Evolutionary conservation across 1,140 invertebrate species (phyloP), one percentile per base, ranked within the genome.

Genomic region (Lordiphosa stackelbergi): DNA sequence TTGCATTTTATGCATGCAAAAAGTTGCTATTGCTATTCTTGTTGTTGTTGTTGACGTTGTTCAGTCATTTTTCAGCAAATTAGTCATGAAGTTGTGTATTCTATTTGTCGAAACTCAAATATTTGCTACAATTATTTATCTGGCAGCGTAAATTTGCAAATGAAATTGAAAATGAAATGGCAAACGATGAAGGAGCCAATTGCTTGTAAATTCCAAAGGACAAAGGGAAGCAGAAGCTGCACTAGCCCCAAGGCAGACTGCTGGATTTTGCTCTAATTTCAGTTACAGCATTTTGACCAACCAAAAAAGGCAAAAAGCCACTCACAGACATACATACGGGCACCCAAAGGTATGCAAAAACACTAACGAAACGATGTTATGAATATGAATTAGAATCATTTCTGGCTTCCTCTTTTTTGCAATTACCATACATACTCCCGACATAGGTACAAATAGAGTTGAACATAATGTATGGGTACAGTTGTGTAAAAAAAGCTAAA

Each of bases 301-400:
- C 24, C 55, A 53, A 56, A 53, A 35, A 58, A 52, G 70, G 61
- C 51, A 45, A 56, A 47, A 36, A 53, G 53, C 24, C 53, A 69
- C 28, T 16, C 34, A 49, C 28, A 37, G 4, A 41, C 40, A 12
- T 22, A 52, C 16, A 53, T 31, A 49, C 42, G 6, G 5, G 10
- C 13, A 31, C 12, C 49, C 24, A 60, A 45, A 52, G 34, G 45
- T 43, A 48, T 13, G 58, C 43, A 79, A 66, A 69, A 60, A 63
- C 62, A 53, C 56, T 58, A 70, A 81, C 61, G 73, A 79, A 79
- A 79, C 75, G 59, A 71, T 60, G 71, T 83, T 79, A 79, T 79
- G 75, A 79, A 79, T 79, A 79, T 79, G 75, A 79, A 79, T 79
- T 75, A 81, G 42, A 42, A 46, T 47, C 35, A 28, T 37, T 22